Evolutionary conservation across 2,888 invertebrate species (phyloP).

Genomic region (Drosophila neutralis): DNA sequence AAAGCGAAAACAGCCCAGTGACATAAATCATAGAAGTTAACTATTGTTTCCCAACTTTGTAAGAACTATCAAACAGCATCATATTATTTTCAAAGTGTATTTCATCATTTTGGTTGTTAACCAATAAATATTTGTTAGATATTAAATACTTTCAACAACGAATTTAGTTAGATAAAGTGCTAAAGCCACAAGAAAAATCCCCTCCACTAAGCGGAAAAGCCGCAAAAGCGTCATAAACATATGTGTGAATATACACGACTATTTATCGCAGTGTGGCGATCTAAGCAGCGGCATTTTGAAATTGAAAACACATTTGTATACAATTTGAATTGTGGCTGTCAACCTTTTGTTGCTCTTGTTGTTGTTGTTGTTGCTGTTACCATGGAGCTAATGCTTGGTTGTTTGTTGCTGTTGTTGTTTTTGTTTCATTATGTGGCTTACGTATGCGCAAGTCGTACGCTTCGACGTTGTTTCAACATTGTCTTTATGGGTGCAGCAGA

Average conservation of each 20-base stretch:
- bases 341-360: conserved; percentile 44
- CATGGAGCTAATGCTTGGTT: conserved; percentile 35
- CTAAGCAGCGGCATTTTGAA: conserved; percentile 52
- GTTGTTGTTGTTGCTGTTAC: conserved; percentile 39
- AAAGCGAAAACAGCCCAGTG: too few species aligned
- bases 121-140: background rate
- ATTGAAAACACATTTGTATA: conserved; percentile 71
- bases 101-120: background rate
- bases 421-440: conserved; percentile 33
- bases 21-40: background rate
- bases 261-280: conserved; percentile 65
- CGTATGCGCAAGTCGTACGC: conserved; percentile 56
- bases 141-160: background rate
- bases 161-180: background rate
- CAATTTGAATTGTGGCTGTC: conserved; percentile 66
- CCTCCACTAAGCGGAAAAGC: conserved; percentile 31
- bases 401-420: conserved; percentile 15
- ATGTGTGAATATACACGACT: conserved; percentile 39
- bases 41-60: background rate
- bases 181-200: conserved; percentile 6
- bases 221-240: conserved; percentile 27
- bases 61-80: background rate
- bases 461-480: conserved; percentile 59
- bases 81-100: background rate
- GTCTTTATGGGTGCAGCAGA: conserved; percentile 65